phyloP scores from a whole-genome alignment of 2,888 invertebrate genomes.

The Lepidonotus clava region DNA sequence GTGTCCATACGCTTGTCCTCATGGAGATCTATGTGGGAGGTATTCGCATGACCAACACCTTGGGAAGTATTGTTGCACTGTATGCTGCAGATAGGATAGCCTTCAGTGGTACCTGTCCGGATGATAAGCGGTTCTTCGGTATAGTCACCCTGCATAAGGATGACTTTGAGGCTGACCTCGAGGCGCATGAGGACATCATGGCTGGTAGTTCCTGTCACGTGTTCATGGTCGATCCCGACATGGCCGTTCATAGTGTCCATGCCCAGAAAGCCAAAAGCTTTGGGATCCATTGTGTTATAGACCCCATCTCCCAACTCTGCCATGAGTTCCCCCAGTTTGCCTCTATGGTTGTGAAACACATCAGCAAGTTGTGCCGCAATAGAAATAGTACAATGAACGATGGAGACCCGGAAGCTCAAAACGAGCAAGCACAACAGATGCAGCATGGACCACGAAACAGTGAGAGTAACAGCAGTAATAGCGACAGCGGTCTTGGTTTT shows the following conservation, averaged over 20 bases:
- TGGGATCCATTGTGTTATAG: constrained; percentile 87
- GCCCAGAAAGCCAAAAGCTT: constrained; percentile 90
- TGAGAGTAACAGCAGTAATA: constrained; percentile 91
- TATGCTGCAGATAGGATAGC: constrained; percentile 92
- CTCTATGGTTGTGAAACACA: constrained; percentile 84
- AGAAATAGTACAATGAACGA: constrained; percentile 71
- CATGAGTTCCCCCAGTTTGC: constrained; percentile 95
- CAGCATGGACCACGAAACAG: constrained; percentile 53
- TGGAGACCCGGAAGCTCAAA: constrained; percentile 69
- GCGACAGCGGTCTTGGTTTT: constrained; percentile 97
- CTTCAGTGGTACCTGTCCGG: constrained; percentile 93
- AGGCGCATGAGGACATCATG: constrained; percentile 69
- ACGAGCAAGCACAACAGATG: background rate
- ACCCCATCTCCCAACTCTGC: constrained; percentile 83
- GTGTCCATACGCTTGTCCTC: constrained; percentile 88
- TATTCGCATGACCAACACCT: constrained; percentile 88
- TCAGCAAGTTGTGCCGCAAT: constrained; percentile 83
- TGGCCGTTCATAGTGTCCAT: constrained; percentile 91
- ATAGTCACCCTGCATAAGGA: constrained; percentile 86
- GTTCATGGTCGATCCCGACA: constrained; percentile 94
- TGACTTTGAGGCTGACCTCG: constrained; percentile 64
- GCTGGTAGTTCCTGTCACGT: constrained; percentile 92
- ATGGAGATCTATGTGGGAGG: constrained; percentile 91
- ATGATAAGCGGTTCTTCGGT: constrained; percentile 95
- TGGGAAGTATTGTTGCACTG: constrained; percentile 90